Conservation (phyloP, 2,797 vertebrate genomes). For the Cirrhinus mrigala region DNA sequence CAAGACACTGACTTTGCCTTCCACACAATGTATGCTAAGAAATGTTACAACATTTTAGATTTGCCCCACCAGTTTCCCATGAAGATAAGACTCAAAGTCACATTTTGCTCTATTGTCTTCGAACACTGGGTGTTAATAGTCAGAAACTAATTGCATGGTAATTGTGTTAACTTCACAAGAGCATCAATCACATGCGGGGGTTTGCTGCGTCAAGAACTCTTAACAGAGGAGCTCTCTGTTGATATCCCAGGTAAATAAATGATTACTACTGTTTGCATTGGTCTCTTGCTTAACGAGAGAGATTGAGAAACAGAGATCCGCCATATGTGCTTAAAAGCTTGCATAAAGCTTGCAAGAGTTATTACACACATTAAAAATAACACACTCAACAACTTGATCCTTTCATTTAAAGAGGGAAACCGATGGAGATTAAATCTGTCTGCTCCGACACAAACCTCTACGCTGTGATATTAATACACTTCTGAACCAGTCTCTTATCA, state of each 20-base stretch:
- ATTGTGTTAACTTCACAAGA: constrained; percentile 49
- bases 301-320: neutral
- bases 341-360: neutral
- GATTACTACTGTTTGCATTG: constrained; percentile 19
- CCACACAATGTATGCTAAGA: neutral
- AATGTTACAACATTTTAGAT: neutral
- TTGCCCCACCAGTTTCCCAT: neutral
- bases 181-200: constrained; percentile 36
- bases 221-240: neutral
- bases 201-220: constrained; percentile 12
- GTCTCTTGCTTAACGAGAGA: neutral
- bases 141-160: constrained; percentile 60
- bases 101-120: constrained; percentile 49
- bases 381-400: neutral
- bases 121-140: constrained; percentile 39
- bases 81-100: constrained; percentile 26
- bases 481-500: constrained; percentile 31
- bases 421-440: constrained; percentile 1
- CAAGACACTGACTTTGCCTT: neutral
- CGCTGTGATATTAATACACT: constrained; percentile 14
- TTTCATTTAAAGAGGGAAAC: neutral
- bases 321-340: neutral
- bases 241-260: constrained; percentile 37
- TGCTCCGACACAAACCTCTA: neutral
- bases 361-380: neutral